A percentile compares a stretch with the other conserved stretches of the same genome.
Conservation (phyloP, 1,140 invertebrate genomes). For the Drosophila simulans region DNA sequence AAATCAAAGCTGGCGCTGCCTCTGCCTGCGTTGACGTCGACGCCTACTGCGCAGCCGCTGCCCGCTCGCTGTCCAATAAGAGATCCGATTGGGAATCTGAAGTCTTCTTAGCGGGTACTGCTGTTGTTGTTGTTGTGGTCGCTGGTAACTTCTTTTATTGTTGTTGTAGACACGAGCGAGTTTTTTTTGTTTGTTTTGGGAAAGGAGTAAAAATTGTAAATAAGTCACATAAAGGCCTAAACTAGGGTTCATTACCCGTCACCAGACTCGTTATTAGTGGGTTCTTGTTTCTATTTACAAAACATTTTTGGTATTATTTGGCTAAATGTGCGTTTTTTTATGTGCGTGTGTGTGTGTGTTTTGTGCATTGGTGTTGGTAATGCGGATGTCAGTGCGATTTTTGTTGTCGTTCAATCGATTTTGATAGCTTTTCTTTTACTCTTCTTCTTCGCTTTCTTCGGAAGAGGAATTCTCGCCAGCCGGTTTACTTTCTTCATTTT, state of each 20-base stretch:
- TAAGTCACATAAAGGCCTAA: conserved; percentile 27
- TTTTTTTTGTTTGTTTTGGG: conserved; percentile 2
- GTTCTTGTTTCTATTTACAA: conserved; percentile 66
- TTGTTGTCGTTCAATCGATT: conserved; percentile 17
- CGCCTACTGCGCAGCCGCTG: conserved; percentile 51
- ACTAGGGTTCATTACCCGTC: conserved; percentile 39
- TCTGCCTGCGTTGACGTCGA: background rate
- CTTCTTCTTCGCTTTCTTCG: conserved; percentile 52
- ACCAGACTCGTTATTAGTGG: conserved; percentile 57
- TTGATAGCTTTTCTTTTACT: conserved; percentile 15
- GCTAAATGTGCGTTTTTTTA: conserved; percentile 46
- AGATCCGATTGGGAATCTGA: conserved; percentile 50
- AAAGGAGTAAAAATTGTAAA: conserved; percentile 11
- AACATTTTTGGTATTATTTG: conserved; percentile 56
- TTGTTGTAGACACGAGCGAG: conserved; percentile 5
- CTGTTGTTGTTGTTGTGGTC: conserved; percentile 3
- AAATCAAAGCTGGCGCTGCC: background rate
- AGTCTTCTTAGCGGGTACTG: background rate
- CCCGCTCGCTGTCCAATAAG: conserved; percentile 61
- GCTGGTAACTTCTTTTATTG: conserved; percentile 14
- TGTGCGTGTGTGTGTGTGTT: conserved; percentile 14
- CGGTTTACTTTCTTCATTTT: conserved; percentile 16
- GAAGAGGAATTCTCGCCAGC: conserved; percentile 14
- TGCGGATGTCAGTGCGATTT: conserved; percentile 22
- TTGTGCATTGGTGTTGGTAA: conserved; percentile 18